phyloP scores from a whole-genome alignment of 2,113 vertebrate species.

The Oreochromis aureus region DNA sequence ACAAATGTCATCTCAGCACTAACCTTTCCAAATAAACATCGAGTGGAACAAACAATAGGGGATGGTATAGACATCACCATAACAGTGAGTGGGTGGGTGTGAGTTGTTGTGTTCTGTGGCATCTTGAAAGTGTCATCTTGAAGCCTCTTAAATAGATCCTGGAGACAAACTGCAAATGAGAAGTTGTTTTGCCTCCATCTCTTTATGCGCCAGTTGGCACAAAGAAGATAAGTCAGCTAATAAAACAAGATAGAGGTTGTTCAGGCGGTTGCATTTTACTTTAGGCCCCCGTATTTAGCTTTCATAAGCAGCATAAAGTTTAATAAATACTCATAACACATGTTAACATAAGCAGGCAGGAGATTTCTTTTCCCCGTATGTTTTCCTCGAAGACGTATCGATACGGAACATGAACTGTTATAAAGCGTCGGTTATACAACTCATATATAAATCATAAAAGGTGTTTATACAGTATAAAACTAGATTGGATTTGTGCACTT shows the following conservation, averaged over 20 bases:
- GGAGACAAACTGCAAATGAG: not conserved
- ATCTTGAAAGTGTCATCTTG: conserved; percentile 9
- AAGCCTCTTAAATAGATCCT: conserved; percentile 6
- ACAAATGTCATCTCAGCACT: not conserved
- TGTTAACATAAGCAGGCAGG: not conserved
- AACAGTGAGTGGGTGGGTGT: conserved; percentile 14
- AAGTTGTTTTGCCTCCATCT: not conserved
- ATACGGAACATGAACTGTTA: not conserved
- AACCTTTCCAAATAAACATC: conserved; percentile 30
- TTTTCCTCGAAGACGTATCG: not conserved
- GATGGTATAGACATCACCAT: not conserved
- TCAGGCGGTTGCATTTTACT: not conserved
- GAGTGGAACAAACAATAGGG: conserved; percentile 16
- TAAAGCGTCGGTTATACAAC: not conserved
- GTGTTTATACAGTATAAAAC: not conserved
- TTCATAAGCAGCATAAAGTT: not conserved
- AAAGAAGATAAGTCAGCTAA: not conserved
- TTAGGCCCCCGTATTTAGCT: not conserved
- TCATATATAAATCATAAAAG: rapidly evolving
- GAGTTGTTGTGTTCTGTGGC: not conserved
- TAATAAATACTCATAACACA: not conserved
- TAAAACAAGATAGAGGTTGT: not conserved
- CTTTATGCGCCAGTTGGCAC: not conserved
- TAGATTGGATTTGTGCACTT: not conserved
- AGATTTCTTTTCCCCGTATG: not conserved